Base-by-base conservation (phyloP, 2,888 invertebrate species). In the Phaedon cochleariae region DNA sequence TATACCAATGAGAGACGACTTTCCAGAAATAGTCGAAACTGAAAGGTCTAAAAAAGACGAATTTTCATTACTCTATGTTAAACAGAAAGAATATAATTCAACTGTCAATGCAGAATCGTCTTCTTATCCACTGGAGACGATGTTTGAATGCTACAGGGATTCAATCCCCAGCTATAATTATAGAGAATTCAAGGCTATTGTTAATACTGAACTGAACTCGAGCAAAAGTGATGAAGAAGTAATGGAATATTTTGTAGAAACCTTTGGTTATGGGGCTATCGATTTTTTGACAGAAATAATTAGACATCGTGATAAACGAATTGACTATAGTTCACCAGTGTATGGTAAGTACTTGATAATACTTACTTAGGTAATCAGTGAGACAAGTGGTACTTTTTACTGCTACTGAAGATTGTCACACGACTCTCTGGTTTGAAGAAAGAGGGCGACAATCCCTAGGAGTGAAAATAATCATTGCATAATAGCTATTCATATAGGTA, bases 171-270 rank as follows among this genome's bases (percentile, higher is more conserved):
- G 73, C 49, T 79, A 79, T 67, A 72, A 71, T 26, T 80, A 73
- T 65, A 67, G 73, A 7, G 77, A 79, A 64, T 80, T 80, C 65
- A 73, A 73, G 59, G 61, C 74, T 10, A 73, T 79, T 17, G 68
- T 79, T 45, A 64, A 72, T 15, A 73, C 66, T 15, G 75, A 75
- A 12, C 55, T 80, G 12, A 72, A 72, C 31, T 81, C 80, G 0
- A 70, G 68, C 29, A 80, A 77, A 68, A 76, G 79, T 10, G 79
- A 79, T 59, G 78, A 82, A 54, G 92, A 92, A 75, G 84, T 94
- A 67, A 91, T 94, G 80, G 92, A 91, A 78, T 93, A 94, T 82
- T 84, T 98, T 18, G 92, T 96, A 81, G 97, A 98, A 76, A 84
- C 97, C 3, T 86, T 96, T 21, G 98, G 98, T 0, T 95, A 92